Conservation (phyloP, 1,140 invertebrate genomes). For the Pseudobourletiella spinata region DNA sequence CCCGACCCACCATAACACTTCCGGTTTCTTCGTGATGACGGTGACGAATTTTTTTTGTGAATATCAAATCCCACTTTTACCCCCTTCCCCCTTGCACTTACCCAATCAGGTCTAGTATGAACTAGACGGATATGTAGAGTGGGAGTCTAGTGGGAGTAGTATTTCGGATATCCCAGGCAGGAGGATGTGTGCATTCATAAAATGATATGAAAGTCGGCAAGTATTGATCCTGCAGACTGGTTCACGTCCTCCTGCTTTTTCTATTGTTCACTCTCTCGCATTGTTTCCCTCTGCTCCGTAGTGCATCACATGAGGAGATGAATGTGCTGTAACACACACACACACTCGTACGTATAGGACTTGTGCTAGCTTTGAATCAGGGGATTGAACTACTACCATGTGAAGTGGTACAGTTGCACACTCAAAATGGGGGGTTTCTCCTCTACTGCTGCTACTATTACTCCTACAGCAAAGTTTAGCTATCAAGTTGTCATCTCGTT, state of each 20-base stretch:
- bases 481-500: too few species aligned
- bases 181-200: not conserved
- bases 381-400: too few species aligned
- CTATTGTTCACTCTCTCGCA: not conserved
- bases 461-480: too few species aligned
- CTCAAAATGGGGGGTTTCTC: too few species aligned
- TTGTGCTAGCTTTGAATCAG: too few species aligned
- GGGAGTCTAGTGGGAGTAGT: not conserved
- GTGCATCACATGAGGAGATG: too few species aligned
- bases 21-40: slow-evolving; percentile 24
- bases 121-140: not conserved
- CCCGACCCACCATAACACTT: slow-evolving; percentile 28
- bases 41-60: slow-evolving; percentile 27
- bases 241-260: not conserved
- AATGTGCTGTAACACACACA: too few species aligned
- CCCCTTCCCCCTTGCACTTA: slow-evolving; percentile 11
- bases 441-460: too few species aligned
- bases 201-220: not conserved
- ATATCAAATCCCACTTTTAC: slow-evolving; percentile 19
- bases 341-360: too few species aligned
- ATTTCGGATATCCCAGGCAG: not conserved
- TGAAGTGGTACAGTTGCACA: too few species aligned
- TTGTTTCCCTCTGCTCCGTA: not conserved
- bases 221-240: not conserved
- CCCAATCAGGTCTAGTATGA: not conserved